A percentile compares a stretch with the other conserved stretches of the same genome.
Conservation (phyloP, 1,140 invertebrate species). For the Hyphantria cunea region DNA sequence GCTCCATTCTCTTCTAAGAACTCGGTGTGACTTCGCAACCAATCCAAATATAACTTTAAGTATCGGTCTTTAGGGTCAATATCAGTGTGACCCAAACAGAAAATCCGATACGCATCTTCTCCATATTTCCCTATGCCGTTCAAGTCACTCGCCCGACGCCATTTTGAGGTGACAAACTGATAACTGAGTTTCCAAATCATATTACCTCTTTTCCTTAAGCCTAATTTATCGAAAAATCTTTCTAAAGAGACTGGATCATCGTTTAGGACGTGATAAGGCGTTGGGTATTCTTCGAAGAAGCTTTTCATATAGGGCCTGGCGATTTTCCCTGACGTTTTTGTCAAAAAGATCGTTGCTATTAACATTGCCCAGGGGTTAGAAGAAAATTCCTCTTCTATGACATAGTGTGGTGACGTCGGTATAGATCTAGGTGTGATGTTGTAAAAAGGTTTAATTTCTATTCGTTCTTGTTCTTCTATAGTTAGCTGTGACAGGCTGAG, state of each 20-base stretch:
- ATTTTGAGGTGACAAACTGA: constrained; percentile 81
- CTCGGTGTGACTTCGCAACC: constrained; percentile 71
- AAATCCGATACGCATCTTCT: constrained; percentile 82
- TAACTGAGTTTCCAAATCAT: constrained; percentile 82
- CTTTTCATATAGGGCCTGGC: constrained; percentile 75
- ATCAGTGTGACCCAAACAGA: constrained; percentile 81
- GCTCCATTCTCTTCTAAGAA: constrained; percentile 67
- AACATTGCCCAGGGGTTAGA: constrained; percentile 82
- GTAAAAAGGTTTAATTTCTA: constrained; percentile 60
- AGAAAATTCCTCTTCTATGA: constrained; percentile 81
- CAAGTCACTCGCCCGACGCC: constrained; percentile 81
- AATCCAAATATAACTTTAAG: constrained; percentile 81
- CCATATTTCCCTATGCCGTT: constrained; percentile 82
- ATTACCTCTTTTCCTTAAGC: constrained; percentile 71
- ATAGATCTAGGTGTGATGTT: constrained; percentile 72
- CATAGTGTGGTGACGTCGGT: constrained; percentile 79
- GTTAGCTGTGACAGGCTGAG: constrained; percentile 67
- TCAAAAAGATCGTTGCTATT: constrained; percentile 82
- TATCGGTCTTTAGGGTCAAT: constrained; percentile 81
- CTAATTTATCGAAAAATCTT: constrained; percentile 77
- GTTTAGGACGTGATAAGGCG: constrained; percentile 74
- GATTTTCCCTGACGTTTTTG: constrained; percentile 78
- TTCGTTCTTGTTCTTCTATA: constrained; percentile 59
- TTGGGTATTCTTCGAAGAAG: constrained; percentile 78
- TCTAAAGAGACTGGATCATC: constrained; percentile 68